Evolutionary conservation across 2,113 vertebrate genomes (phyloP).

Genomic region (Clarias batrachus): DNA sequence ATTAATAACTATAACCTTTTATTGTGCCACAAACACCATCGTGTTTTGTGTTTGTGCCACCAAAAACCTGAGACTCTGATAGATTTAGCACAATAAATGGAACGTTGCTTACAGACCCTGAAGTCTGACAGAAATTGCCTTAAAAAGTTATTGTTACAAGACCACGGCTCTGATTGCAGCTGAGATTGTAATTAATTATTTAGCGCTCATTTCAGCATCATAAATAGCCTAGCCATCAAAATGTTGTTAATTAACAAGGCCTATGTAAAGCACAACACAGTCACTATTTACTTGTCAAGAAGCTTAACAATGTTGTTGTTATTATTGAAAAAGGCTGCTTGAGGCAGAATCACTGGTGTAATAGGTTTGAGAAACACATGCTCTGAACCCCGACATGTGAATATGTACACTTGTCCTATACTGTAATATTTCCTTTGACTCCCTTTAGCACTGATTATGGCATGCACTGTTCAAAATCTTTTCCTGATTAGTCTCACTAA

Average conservation of each 20-base stretch:
- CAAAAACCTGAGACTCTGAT: neutral
- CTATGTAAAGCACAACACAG: neutral
- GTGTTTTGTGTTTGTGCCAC: neutral
- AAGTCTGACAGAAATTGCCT: neutral
- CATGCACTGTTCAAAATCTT: too few species aligned
- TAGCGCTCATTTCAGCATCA: neutral
- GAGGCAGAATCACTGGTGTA: neutral
- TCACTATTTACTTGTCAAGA: neutral
- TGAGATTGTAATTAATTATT: neutral
- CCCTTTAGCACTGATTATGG: too few species aligned
- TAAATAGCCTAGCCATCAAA: too few species aligned
- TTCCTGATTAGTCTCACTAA: too few species aligned
- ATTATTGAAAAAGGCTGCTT: neutral
- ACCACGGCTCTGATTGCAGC: neutral
- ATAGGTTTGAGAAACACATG: neutral
- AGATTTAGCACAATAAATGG: constrained; percentile 1
- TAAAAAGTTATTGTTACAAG: neutral
- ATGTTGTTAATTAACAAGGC: neutral
- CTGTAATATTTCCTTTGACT: too few species aligned
- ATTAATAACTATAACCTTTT: neutral
- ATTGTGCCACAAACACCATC: neutral
- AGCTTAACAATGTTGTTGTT: neutral
- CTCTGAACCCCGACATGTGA: neutral
- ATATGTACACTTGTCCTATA: neutral
- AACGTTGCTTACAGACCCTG: neutral